Base-by-base conservation (phyloP, 1,140 invertebrate species). In the Plectus sambesii region DNA sequence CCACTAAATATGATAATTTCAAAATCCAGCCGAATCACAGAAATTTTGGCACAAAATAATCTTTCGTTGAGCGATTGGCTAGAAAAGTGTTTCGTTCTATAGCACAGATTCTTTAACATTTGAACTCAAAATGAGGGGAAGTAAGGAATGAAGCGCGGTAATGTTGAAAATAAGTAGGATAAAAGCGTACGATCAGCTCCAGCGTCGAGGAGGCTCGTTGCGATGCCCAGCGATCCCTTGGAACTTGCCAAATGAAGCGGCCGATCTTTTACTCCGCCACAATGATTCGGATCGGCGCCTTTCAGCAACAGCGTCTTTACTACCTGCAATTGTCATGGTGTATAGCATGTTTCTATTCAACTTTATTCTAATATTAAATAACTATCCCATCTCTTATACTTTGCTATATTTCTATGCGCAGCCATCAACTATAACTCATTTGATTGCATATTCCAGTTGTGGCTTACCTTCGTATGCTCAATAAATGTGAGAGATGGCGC, bases 241-340 rank as follows among this genome's bases (percentile, higher is more conserved):
- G 66, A 64, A 52, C 68, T 69, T 30, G 74, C 73, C 20, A 75
- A 59, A 49, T 75, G 74, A 17, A 75, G 53, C 1, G 73, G 72
- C 26, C 73, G 46, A 48, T 75, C 74, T 19, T 71, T 70, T 1
- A 75, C 73, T 29, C 71, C 72, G 15, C 72, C 73, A 25, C 63
- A 61, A 19, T 68, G 66, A 56, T 75, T 75, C 2, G 73, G 61
- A 51, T 74, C 71, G 24, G 70, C 73, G 8, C 70, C 70, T 43
- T 62, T 60, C 15, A 53, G 47, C 20, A 75, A 49, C 38, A 75
- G 59, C 20, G 64, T 53, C 39, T 70, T 63, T 5, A 74, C 72
- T 30, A 72, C 69, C 72, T 74, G 52, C 30, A 50, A 36, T 4
- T 6, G 24, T 48, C 26, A n/a, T n/a, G 17, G 30, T 33, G 30